These are phyloP conservation scores for Sogatella furcifera DNA, from an alignment of 1,140 invertebrate genomes.

Conservation along the genomic window DNA sequence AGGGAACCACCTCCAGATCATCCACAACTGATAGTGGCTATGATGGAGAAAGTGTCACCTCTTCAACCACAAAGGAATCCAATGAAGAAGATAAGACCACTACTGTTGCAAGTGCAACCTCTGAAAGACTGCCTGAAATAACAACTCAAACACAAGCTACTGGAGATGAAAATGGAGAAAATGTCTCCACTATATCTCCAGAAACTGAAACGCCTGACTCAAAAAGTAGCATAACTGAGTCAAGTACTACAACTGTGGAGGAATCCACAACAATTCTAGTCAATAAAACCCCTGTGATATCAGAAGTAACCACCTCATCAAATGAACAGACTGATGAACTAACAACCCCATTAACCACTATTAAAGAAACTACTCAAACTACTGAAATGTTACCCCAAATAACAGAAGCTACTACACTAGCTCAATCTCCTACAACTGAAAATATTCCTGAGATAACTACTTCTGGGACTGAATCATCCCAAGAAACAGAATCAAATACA, in stretches of 20 bases:
- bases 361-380: constrained; percentile 16
- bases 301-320: background rate
- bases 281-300: background rate
- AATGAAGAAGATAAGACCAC: background rate
- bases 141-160: background rate
- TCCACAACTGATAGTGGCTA: background rate
- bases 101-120: background rate
- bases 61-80: background rate
- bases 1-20: background rate
- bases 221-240: constrained; percentile 24
- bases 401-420: constrained; percentile 17
- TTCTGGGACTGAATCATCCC: background rate
- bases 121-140: background rate
- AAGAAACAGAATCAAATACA: background rate
- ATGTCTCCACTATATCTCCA: background rate
- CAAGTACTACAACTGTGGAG: constrained; percentile 26
- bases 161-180: constrained; percentile 1
- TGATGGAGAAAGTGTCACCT: background rate
- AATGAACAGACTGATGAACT: no score
- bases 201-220: background rate
- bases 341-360: no score
- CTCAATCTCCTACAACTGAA: background rate
- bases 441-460: background rate
- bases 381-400: constrained; percentile 37
- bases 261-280: no score